These are phyloP conservation scores for Epinotia bilunana DNA, from an alignment of 2,888 invertebrate genomes.

Conservation along the genomic window DNA sequence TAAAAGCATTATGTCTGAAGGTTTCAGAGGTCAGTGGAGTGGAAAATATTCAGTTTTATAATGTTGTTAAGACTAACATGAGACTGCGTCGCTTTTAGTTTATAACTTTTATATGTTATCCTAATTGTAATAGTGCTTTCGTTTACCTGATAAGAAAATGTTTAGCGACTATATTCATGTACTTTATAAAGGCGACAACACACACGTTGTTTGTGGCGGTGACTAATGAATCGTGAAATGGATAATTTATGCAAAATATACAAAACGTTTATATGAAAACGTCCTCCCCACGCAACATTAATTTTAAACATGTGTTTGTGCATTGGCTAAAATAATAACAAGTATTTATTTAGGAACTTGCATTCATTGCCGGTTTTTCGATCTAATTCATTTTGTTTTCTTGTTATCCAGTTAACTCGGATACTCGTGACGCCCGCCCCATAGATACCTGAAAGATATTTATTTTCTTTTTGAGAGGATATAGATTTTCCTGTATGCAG, in stretches of 20 bases:
- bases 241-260: conserved; percentile 54
- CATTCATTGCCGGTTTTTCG: neutral
- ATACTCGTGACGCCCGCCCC: no score
- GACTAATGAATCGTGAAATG: conserved; percentile 67
- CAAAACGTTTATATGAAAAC: conserved; percentile 24
- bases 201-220: conserved; percentile 48
- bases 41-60: neutral
- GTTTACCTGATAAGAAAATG: neutral
- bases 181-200: conserved; percentile 22
- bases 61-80: neutral
- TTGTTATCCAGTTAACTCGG: neutral
- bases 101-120: neutral
- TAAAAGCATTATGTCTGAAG: conserved; percentile 15
- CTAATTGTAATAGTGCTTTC: neutral
- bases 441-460: no score
- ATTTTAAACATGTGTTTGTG: conserved; percentile 12
- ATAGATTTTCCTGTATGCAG: neutral
- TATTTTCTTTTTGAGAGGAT: no score
- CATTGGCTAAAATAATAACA: conserved; percentile 14
- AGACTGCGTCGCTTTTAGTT: neutral
- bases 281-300: conserved; percentile 17
- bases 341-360: neutral
- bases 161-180: neutral
- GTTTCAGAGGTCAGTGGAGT: neutral
- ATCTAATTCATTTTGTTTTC: neutral